Conservation (phyloP, 2,888 invertebrate genomes). For the Acrobasis consociella region DNA sequence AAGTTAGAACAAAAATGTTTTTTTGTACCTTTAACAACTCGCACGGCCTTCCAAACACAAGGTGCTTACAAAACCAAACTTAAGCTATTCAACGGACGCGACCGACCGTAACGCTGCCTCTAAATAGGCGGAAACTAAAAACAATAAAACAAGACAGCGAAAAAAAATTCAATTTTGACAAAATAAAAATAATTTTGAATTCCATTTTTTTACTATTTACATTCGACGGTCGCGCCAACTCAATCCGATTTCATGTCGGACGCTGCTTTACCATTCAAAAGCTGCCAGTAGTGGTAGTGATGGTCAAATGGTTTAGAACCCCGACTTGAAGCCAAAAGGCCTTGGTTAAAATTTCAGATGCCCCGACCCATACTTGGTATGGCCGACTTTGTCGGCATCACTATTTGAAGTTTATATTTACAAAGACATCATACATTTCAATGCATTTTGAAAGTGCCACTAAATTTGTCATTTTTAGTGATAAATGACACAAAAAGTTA, state of each 20-base stretch:
- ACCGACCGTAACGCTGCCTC: constrained; percentile 47
- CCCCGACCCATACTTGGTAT: constrained; percentile 5
- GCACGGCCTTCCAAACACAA: constrained; percentile 46
- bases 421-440: background rate
- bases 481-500: too few species aligned
- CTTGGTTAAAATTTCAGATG: background rate
- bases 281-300: background rate
- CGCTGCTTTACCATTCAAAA: background rate
- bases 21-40: constrained; percentile 23
- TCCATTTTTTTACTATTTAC: constrained; percentile 24
- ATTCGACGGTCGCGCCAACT: constrained; percentile 22
- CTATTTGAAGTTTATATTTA: background rate
- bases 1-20: constrained; percentile 8
- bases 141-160: constrained; percentile 15
- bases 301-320: constrained; percentile 3
- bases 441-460: background rate
- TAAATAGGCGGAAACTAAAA: constrained; percentile 46
- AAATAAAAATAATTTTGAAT: constrained; percentile 21
- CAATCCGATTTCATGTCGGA: background rate
- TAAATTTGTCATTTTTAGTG: too few species aligned
- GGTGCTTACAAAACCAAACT: constrained; percentile 71
- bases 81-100: constrained; percentile 60
- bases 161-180: background rate
- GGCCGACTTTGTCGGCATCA: constrained; percentile 14
- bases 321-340: constrained; percentile 5